Evolutionary conservation across 2,797 vertebrate genomes (phyloP).

Genomic region (Mormyrus proboscirostris): DNA sequence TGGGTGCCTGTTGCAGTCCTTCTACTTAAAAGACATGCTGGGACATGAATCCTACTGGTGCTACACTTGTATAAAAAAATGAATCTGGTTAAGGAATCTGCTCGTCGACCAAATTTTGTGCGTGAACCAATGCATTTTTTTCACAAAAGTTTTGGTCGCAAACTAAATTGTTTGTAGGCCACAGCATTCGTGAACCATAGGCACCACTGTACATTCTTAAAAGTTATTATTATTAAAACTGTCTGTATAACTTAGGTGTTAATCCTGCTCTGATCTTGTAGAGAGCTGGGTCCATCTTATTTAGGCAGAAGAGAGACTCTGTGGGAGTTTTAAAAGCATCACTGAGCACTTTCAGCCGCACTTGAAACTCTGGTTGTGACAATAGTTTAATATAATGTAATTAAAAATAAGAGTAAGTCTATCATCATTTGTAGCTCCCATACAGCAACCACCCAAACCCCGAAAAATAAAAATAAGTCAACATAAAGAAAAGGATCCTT

Average conservation of each 20-base stretch:
- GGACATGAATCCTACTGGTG: too few species aligned
- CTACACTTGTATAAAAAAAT: too few species aligned
- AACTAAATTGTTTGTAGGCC: too few species aligned
- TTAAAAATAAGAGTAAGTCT: neutral
- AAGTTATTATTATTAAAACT: neutral
- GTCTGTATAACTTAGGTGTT: neutral
- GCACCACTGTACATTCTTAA: neutral
- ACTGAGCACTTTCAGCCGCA: neutral
- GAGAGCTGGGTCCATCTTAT: neutral
- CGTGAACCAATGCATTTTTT: too few species aligned
- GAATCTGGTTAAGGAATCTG: too few species aligned
- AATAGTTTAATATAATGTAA: neutral
- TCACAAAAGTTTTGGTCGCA: too few species aligned
- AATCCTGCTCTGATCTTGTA: neutral
- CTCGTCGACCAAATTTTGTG: too few species aligned
- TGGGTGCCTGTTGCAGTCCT: too few species aligned
- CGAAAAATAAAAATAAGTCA: neutral
- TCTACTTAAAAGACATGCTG: too few species aligned
- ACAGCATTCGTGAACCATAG: too few species aligned
- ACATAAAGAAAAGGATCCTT: neutral
- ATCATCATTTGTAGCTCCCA: neutral
- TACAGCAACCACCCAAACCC: neutral
- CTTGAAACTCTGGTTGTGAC: neutral
- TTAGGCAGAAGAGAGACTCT: neutral
- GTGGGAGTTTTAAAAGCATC: neutral